Evolutionary conservation across 1,140 invertebrate genomes (phyloP).

Genomic region (Nasonia giraulti): DNA sequence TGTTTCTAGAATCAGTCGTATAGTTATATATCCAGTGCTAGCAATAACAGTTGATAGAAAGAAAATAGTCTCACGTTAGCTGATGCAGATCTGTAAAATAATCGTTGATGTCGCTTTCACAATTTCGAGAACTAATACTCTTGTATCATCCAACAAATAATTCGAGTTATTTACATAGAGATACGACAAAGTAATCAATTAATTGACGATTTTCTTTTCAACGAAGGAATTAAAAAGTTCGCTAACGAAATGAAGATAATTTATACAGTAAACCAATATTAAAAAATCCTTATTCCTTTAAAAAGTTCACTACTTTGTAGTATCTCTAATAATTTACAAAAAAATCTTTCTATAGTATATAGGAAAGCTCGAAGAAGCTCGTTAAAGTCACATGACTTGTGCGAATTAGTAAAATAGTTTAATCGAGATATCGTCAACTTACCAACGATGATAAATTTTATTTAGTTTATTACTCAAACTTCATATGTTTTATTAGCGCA

Average conservation of each 20-base stretch:
- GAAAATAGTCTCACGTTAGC: neutral
- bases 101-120: neutral
- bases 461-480: neutral
- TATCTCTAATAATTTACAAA: constrained; percentile 24
- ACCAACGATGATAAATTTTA: constrained; percentile 32
- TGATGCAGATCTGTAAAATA: neutral
- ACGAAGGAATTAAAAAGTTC: constrained; percentile 6
- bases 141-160: neutral
- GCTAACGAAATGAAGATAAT: neutral
- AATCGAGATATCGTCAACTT: constrained; percentile 7
- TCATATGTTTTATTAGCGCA: neutral
- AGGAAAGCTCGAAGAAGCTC: constrained; percentile 29
- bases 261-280: constrained; percentile 5
- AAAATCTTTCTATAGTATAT: neutral
- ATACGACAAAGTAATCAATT: constrained; percentile 27
- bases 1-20: constrained; percentile 20
- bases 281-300: neutral
- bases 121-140: neutral
- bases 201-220: neutral
- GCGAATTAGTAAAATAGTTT: constrained; percentile 40
- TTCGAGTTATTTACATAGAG: neutral
- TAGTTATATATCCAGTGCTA: constrained; percentile 7
- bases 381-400: constrained; percentile 44
- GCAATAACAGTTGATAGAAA: constrained; percentile 3
- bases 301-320: constrained; percentile 1